Base-by-base conservation (phyloP, 2,888 invertebrate species). In the Bombylius major region DNA sequence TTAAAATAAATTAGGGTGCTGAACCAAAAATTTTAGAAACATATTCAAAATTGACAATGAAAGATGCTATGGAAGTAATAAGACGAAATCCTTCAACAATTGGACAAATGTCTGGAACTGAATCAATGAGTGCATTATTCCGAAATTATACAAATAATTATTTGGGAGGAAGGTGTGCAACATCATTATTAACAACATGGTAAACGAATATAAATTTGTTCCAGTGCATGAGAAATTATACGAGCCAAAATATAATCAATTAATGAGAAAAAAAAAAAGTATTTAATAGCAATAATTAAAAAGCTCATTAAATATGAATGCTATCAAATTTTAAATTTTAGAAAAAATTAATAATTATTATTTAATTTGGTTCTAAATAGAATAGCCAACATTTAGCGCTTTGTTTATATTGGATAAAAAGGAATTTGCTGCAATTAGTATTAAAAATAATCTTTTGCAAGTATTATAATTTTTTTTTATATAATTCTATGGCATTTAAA, bases 11-110 rank as follows among this genome's bases (percentile, higher is more conserved):
- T 23, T 50, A 75, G 79, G 90, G 91, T 59, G 87, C 86, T 51
- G 93, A 93, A 68, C 94, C 93, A 55, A 94, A 94, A 72, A 93
- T 95, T 65, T 79, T 95, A 66, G 93, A 95, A 73, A 94, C 95
- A 0, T 93, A 92, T 75, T 92, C 93, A 5, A 93, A 93, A 70
- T 75, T 95, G 64, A 91, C 92, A 32, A 90, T 94, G 88, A 84
- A 86, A 65, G 96, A 96, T 72, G 96, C 94, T 13, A 86, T 94
- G 79, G 90, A 92, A 66, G 89, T 89, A 65, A 91, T 92, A 83
- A 82, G 88, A 64, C 80, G 90, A 59, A 91, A 89, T 72, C 89
- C 89, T 11, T 89, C 89, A 11, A 89, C 89, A 0, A 87, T 89
- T 64, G 89, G 88, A 51, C 89, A 89, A 72, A 89, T 90, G 73